phyloP scores from a whole-genome alignment of 2,888 invertebrate genomes.

The Coremacera marginata region DNA sequence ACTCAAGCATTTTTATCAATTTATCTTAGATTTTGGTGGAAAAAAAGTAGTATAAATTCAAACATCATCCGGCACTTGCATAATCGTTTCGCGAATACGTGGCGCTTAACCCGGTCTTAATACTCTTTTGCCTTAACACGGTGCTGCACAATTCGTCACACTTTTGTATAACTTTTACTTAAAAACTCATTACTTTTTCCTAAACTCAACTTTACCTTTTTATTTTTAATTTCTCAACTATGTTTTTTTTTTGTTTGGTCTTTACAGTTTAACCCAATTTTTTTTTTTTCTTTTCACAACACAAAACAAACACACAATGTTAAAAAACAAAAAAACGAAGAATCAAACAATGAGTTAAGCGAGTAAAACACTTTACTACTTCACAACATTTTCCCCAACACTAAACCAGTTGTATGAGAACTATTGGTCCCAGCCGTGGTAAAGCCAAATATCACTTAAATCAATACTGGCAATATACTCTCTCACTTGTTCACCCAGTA shows the following conservation, averaged over 20 bases:
- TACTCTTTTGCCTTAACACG: background rate
- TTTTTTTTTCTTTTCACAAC: background rate
- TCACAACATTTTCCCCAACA: constrained; percentile 61
- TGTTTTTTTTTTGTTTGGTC: background rate
- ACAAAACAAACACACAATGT: constrained; percentile 38
- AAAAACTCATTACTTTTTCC: background rate
- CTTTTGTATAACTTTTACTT: background rate
- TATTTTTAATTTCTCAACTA: background rate
- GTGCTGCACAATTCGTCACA: background rate
- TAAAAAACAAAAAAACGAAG: constrained; percentile 18
- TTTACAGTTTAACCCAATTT: constrained; percentile 31
- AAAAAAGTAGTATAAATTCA: background rate
- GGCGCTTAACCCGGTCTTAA: background rate
- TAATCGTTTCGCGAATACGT: constrained; percentile 30
- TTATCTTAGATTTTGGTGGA: background rate
- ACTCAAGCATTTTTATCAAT: too few relatives aligned
- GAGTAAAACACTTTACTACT: constrained; percentile 47
- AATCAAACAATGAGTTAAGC: background rate
- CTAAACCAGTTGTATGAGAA: constrained; percentile 44
- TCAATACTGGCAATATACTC: background rate
- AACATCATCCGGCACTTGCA: constrained; percentile 12
- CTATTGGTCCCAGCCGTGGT: background rate
- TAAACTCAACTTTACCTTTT: background rate
- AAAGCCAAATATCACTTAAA: background rate
- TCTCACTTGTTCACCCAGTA: constrained; percentile 36